Evolutionary conservation across 2,888 invertebrate species (phyloP), one percentile per base, ranked within the genome.

Genomic region (Branchipolynoe longqiensis): DNA sequence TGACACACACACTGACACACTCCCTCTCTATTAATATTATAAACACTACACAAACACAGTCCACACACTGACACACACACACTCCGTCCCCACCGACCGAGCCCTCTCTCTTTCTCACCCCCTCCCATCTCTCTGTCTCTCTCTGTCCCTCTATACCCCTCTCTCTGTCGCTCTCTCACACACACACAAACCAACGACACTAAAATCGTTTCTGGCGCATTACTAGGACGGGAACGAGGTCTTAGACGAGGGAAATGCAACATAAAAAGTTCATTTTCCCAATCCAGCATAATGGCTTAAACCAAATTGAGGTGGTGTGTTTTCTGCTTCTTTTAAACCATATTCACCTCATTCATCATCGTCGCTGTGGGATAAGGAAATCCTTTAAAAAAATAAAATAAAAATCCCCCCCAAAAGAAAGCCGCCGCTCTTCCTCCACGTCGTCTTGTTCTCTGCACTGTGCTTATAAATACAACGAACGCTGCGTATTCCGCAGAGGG

Each of bases 271-370:
- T 25, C 31, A 62, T 28, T 62, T 62, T 62, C 31, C 62, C 62
- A 69, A 69, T 69, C 38, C 38, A 36, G 36, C 69, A 33, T 38
- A 69, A 69, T 38, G 69, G 69, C 69, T 69, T 69, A 69, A n/a
- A 69, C 69, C 2, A 69, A 69, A 69, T 36, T 38, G 69, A 38
- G 69, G 69, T 31, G 14, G 33, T 14, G 6, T 33, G 22, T 69
- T 36, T 38, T 38, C 3, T 1, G 14, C 38, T 69, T 22, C 1
- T 33, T 38, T 38, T 4, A 12, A 38, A 36, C 12, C 18, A 36
- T 0, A 12, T 14, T 3, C 14, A 38, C 36, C 69, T 38, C 62
- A 62, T 62, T 28, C 62, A 2, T 62, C 62, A 62, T 62, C 62
- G 31, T 62, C 62, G 14, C 3, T 14, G 28, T 31, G 31, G 62